Percentiles rank a stretch among this genome's conserved stretches.
phyloP scores from a whole-genome alignment of 2,113 vertebrate genomes.

The Eubucco bourcierii region DNA sequence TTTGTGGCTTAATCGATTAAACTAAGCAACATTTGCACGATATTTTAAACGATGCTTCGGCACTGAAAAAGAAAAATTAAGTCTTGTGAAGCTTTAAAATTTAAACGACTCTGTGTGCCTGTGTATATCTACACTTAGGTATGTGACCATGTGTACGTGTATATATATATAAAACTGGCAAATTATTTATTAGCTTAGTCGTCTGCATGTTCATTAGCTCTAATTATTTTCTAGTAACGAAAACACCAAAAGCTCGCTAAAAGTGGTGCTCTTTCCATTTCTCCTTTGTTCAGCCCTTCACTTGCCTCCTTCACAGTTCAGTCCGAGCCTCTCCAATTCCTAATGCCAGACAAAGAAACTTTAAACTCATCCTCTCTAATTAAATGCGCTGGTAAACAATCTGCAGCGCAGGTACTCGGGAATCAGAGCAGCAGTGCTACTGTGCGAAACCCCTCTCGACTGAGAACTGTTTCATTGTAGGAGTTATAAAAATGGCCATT shows the following conservation, averaged over 20 bases:
- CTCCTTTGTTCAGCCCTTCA: constrained; percentile 75
- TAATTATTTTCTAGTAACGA: constrained; percentile 81
- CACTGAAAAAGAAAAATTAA: background rate
- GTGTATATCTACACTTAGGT: background rate
- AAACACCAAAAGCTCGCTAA: constrained; percentile 77
- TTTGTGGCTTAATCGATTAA: constrained; percentile 79
- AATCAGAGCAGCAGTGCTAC: background rate
- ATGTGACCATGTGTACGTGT: background rate
- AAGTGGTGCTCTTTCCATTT: constrained; percentile 77
- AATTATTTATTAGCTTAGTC: constrained; percentile 62
- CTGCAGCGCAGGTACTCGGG: constrained; percentile 36
- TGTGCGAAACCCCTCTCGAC: background rate
- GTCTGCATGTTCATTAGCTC: constrained; percentile 78
- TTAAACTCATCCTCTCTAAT: constrained; percentile 68
- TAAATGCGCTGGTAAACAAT: constrained; percentile 51
- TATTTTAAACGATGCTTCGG: constrained; percentile 52
- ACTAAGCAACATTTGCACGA: constrained; percentile 72
- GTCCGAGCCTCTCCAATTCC: constrained; percentile 68
- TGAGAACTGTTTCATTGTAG: background rate
- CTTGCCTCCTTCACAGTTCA: constrained; percentile 74
- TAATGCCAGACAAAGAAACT: constrained; percentile 76
- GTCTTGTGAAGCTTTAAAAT: constrained; percentile 18
- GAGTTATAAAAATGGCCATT: background rate
- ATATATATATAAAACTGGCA: background rate
- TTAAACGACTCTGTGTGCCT: background rate